These are phyloP conservation scores for Drosophila fuyamai DNA, from an alignment of 1,140 invertebrate species.

Conservation along the genomic window DNA sequence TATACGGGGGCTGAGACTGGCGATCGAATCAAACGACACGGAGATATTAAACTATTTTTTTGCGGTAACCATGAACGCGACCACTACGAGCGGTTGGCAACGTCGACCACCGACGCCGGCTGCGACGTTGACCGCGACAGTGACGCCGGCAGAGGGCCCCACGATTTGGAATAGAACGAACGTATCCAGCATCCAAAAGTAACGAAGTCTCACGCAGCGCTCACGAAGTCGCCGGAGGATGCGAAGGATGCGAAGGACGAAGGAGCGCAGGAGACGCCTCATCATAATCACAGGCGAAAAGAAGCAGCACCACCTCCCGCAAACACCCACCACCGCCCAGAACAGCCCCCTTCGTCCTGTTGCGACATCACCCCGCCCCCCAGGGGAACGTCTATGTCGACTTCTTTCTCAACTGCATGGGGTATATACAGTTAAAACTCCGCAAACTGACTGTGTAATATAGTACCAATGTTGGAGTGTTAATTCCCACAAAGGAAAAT, in stretches of 20 bases:
- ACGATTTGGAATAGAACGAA: constrained; percentile 8
- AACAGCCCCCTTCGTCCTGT: constrained; percentile 4
- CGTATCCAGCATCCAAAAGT: constrained; percentile 14
- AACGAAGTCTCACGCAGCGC: constrained; percentile 18
- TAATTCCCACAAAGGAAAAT: too few relatives aligned
- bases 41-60: constrained; percentile 85
- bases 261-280: constrained; percentile 55
- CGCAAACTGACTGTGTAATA: neutral
- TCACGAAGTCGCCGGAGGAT: constrained; percentile 30
- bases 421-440: constrained; percentile 30
- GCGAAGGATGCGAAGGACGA: constrained; percentile 12
- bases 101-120: constrained; percentile 57
- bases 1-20: constrained; percentile 42
- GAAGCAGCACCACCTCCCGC: constrained; percentile 24
- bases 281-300: constrained; percentile 73
- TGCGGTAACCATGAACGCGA: constrained; percentile 85
- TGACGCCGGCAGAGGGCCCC: constrained; percentile 4
- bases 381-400: constrained; percentile 30
- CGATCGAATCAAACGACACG: constrained; percentile 84
- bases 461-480: too few relatives aligned
- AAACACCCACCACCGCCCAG: constrained; percentile 1
- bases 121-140: constrained; percentile 38
- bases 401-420: constrained; percentile 36
- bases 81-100: constrained; percentile 80
- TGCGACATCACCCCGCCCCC: constrained; percentile 23